Base-by-base conservation (phyloP, 1,140 invertebrate species). In the Hyles vespertilio region DNA sequence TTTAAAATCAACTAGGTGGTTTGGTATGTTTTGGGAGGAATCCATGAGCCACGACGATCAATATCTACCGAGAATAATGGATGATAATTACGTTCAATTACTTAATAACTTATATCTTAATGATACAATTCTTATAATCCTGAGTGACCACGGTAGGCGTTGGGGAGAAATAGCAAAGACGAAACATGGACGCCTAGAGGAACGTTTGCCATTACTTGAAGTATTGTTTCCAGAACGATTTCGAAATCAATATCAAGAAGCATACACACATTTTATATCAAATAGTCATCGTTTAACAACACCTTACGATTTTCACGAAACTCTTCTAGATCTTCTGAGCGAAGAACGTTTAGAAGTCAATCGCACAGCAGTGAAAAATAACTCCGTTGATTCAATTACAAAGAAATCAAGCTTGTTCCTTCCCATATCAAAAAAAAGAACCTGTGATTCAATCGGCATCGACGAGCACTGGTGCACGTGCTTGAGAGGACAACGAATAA, bases 61-160 rank as follows among this genome's bases (percentile, higher is more conserved):
- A 3, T 95, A 94, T 61, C 91, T 91, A 10, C 90, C 92, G 0
- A 91, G 90, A 2, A 82, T 91, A 3, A 92, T 94, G 75, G 95
- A 96, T 63, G 64, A 81, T 0, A 78, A 87, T 9, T 87, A 93
- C 62, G 57, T 80, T 0, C 63, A 83, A 2, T 92, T 92, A 61
- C 78, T 95, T 5, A 73, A 88, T 47, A 69, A 87, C 1, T 65
- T 95, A 40, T 81, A 91, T 0, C 75, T 93, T 56, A 90, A 94
- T 52, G 90, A 92, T 46, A 92, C 92, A 0, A 83, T 93, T 62
- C 72, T 98, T 0, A 86, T 98, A 10, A 92, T 97, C 8, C 91
- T 97, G 66, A 97, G 96, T 70, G 97, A 98, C 80, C 97, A 98
- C 79, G 97, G 97, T 0, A 93, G 96, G 71, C 84, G 97, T 11